A percentile compares a stretch with the other conserved stretches of the same genome.
These are phyloP conservation scores for Scyliorhinus canicula DNA, from an alignment of 2,797 vertebrate genomes.

Conservation along the genomic window DNA sequence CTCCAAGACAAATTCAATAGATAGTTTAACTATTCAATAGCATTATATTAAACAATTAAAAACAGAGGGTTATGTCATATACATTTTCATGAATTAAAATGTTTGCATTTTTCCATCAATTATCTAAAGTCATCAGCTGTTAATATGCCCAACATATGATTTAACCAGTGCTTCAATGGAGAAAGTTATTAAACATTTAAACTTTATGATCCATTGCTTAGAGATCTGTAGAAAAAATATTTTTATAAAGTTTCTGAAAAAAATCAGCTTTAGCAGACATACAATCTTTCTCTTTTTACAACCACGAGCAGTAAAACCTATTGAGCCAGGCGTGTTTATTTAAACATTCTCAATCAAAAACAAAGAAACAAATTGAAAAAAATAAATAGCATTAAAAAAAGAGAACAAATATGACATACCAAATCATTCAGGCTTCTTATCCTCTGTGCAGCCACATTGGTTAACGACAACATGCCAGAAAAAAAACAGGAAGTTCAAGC, in stretches of 20 bases:
- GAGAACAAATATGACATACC: constrained; percentile 46
- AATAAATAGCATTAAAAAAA: constrained; percentile 38
- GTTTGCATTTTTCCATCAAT: not conserved
- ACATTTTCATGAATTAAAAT: not conserved
- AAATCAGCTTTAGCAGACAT: not conserved
- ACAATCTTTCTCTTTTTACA: not conserved
- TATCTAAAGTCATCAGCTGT: not conserved
- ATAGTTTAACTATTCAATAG: not conserved
- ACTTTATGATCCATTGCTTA: not conserved
- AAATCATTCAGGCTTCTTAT: constrained; percentile 43
- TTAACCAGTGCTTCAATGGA: not conserved
- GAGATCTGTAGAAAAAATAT: not conserved
- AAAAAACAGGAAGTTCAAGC: constrained; percentile 46
- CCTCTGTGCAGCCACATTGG: constrained; percentile 41
- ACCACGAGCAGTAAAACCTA: constrained; percentile 44
- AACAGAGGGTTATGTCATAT: not conserved
- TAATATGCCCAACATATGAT: not conserved
- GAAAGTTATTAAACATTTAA: not conserved
- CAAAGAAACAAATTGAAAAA: constrained; percentile 44
- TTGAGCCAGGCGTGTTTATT: constrained; percentile 46
- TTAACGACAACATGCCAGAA: constrained; percentile 44
- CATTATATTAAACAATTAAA: not conserved
- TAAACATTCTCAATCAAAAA: not conserved
- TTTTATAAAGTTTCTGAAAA: not conserved
- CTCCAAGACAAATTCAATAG: not conserved